Base-by-base conservation (phyloP, 2,888 invertebrate species). In the Xylocampa areola region DNA sequence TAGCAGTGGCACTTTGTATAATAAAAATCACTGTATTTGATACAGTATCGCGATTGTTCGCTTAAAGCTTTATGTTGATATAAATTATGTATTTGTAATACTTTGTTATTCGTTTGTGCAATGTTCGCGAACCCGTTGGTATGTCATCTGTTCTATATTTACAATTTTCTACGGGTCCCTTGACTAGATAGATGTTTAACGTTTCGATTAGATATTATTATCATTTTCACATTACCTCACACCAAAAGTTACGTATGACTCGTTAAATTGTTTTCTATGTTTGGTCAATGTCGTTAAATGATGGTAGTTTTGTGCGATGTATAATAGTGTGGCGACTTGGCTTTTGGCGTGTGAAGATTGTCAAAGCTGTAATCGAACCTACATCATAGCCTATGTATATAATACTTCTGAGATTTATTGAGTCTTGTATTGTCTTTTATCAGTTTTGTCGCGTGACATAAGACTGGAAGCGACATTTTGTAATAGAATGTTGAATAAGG, bases 51-150 rank as follows among this genome's bases (percentile, higher is more conserved):
- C 85, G 89, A 87, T 86, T 80, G 71, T 73, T 80, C 81, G 82
- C 90, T 92, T 92, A 92, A 91, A 90, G 89, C 92, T 92, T 85
- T 85, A 79, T 70, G 82, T 86, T 89, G 90, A 90, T 89, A 89
- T 89, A 86, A 84, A 84, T 81, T 85, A 87, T 90, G 88, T 89
- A 89, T 91, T 86, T 89, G 86, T 88, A 91, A 92, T 92, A 92
- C 88, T 88, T 88, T 75, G 77, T 76, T 81, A 71, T 70, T 68
- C 62, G 47, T 64, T 88, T 88, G 89, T 91, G 92, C 91, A 90
- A 87, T 87, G 88, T 81, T 81, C 65, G 51, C 55, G 72, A 74
- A 75, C 81, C 84, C 80, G 76, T 66, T 25, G 4, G 11, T 39
- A 53, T 70, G 61, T 32, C 44, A 65, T 71, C 54, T 66, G 68